Percentiles rank a stretch among this genome's conserved stretches.
Evolutionary conservation across 2,888 invertebrate species (phyloP).

Genomic region (Cheilosia scutellata): DNA sequence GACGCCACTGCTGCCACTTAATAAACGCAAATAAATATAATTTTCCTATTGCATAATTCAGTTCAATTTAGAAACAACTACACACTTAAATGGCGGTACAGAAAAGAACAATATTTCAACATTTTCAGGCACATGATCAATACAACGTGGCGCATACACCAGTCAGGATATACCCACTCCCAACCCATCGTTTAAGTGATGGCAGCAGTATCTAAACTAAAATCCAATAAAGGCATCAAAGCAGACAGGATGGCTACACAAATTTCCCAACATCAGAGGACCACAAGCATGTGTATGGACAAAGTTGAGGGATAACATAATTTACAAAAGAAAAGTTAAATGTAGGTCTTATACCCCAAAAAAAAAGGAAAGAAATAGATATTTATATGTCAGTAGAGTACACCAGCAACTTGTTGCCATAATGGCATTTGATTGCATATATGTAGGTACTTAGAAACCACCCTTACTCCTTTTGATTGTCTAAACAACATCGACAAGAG

Average conservation of each 20-base stretch:
- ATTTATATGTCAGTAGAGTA: neutral
- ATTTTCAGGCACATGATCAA: neutral
- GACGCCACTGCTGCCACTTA: no score
- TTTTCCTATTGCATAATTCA: no score
- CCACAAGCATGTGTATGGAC: no score
- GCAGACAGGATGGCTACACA: slow-evolving; percentile 9
- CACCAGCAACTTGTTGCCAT: slow-evolving; percentile 7
- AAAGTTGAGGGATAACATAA: no score
- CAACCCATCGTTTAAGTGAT: neutral
- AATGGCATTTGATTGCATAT: neutral
- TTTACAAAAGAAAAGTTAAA: no score
- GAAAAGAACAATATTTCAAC: neutral
- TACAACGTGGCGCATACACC: neutral
- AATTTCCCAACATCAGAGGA: neutral
- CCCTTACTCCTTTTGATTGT: neutral
- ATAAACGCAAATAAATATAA: no score
- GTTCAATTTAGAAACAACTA: no score
- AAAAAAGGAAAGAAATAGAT: no score
- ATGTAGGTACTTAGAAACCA: neutral
- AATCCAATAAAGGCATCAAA: neutral
- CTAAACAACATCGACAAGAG: no score
- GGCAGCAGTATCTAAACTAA: neutral
- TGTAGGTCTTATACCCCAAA: no score
- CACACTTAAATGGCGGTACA: neutral
- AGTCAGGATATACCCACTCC: neutral